Percentiles rank a stretch among this genome's conserved stretches.
Evolutionary conservation across 2,888 invertebrate species (phyloP).

Genomic region (Odontomyia ornata): DNA sequence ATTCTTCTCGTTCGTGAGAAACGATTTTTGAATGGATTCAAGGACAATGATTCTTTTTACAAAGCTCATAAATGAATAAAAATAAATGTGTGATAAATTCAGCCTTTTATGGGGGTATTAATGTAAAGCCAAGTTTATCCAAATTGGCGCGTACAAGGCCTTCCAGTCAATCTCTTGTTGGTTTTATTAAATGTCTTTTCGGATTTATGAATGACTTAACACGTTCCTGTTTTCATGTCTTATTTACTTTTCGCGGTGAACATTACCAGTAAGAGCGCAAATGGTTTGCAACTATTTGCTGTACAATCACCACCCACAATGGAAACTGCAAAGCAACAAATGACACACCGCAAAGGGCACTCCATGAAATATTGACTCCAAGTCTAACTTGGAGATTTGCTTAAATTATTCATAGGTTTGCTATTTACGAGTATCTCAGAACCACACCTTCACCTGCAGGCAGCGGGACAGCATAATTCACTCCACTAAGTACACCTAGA

Average conservation of each 20-base stretch:
- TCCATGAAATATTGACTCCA: background rate
- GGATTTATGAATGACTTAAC: slow-evolving; percentile 13
- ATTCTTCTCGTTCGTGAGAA: background rate
- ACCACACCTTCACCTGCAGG: slow-evolving; percentile 21
- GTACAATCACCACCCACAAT: background rate
- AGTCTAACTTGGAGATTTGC: background rate
- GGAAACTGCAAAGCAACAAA: background rate
- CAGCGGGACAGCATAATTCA: background rate
- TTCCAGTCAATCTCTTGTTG: slow-evolving; percentile 2
- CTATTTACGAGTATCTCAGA: background rate
- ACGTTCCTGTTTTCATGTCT: background rate
- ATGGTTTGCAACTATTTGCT: background rate
- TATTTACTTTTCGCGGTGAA: background rate
- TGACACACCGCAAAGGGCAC: slow-evolving; percentile 22
- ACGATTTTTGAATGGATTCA: slow-evolving; percentile 19
- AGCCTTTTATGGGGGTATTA: background rate
- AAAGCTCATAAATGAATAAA: background rate
- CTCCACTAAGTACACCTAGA: slow-evolving; percentile 14
- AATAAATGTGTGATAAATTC: background rate
- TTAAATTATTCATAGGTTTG: background rate
- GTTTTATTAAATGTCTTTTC: background rate
- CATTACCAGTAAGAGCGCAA: background rate
- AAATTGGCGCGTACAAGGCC: slow-evolving; percentile 29
- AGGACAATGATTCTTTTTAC: background rate
- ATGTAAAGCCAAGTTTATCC: slow-evolving; percentile 26